These are phyloP conservation scores for Aphelinus atriplicis DNA, from an alignment of 1,140 invertebrate species.

Conservation along the genomic window DNA sequence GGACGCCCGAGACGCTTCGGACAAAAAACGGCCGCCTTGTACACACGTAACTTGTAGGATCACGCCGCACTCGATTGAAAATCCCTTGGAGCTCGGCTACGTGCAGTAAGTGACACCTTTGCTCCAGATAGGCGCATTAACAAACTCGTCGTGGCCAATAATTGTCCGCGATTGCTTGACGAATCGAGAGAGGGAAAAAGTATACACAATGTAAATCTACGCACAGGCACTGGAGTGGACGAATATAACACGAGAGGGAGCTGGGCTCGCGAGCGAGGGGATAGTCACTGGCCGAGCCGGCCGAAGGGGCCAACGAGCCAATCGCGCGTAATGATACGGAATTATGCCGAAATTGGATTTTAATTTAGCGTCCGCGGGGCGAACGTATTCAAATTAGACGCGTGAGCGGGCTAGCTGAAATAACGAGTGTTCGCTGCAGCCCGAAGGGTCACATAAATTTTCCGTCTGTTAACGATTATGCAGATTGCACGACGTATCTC, in stretches of 20 bases:
- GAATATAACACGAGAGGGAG: neutral
- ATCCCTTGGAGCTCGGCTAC: no score
- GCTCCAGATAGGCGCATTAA: no score
- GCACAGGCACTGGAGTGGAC: no score
- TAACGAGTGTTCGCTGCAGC: slow-evolving; percentile 51
- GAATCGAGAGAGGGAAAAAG: slow-evolving; percentile 5
- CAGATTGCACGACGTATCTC: slow-evolving; percentile 63
- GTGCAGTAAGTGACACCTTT: no score
- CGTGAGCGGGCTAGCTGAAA: slow-evolving; percentile 38
- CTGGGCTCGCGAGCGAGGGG: neutral
- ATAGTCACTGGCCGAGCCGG: neutral
- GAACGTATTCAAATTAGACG: slow-evolving; percentile 65
- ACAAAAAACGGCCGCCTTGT: no score
- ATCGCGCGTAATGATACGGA: slow-evolving; percentile 64
- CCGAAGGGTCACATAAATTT: slow-evolving; percentile 62
- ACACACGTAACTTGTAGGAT: no score
- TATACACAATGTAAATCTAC: no score
- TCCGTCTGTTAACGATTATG: slow-evolving; percentile 66
- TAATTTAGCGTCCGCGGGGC: slow-evolving; percentile 61
- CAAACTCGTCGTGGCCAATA: no score
- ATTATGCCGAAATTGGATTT: slow-evolving; percentile 67
- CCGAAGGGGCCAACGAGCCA: slow-evolving; percentile 45
- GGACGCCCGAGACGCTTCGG: no score
- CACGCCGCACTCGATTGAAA: no score
- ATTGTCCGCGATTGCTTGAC: no score